Base-by-base conservation (phyloP, 1,140 invertebrate genomes). In the Bombus confusus region DNA sequence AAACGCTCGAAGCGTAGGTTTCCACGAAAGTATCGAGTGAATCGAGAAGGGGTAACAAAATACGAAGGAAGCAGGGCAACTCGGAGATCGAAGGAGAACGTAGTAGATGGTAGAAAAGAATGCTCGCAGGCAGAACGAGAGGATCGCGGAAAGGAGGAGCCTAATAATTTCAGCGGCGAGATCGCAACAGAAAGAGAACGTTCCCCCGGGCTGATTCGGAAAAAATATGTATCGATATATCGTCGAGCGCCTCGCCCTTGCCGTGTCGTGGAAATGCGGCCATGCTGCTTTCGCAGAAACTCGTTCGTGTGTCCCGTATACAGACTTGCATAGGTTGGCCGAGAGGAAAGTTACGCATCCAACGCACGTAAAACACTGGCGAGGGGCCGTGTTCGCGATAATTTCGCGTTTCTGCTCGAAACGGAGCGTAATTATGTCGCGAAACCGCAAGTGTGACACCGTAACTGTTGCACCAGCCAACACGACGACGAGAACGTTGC, bases 81-180 rank as follows among this genome's bases (percentile, higher is more conserved):
- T 18, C 6, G 18, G 66, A 10, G 52, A 47, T 37, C 22, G 62
- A 77, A 37, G 43, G 62, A 69, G 74, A 62, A 62, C 12, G 80
- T 22, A 52, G 47, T 52, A 8, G 47, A 52, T 18, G 62, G 37
- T 52, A 47, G 73, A 76, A 28, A 80, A 62, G 83, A 77, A 64
- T 43, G 62, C 13, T 52, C 34, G 28, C 15, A 52, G 57, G 31
- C 13, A 75, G 73, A 62, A 34, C 25, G 41, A 39, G 39, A 25
- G 66, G 43, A 82, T 85, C 39, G 31, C 37, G 34, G 80, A 83
- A 88, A 86, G 72, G 88, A 87, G 86, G 79, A 88, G 88, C 88
- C 89, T 92, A 91, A 92, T 92, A 92, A 92, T 90, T 92, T 91
- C 79, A 69, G 74, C 68, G 75, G 89, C 80, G 90, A 88, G 91